These are phyloP conservation scores for Pogoniulus pusillus DNA, from an alignment of 2,797 vertebrate species.

Conservation along the genomic window DNA sequence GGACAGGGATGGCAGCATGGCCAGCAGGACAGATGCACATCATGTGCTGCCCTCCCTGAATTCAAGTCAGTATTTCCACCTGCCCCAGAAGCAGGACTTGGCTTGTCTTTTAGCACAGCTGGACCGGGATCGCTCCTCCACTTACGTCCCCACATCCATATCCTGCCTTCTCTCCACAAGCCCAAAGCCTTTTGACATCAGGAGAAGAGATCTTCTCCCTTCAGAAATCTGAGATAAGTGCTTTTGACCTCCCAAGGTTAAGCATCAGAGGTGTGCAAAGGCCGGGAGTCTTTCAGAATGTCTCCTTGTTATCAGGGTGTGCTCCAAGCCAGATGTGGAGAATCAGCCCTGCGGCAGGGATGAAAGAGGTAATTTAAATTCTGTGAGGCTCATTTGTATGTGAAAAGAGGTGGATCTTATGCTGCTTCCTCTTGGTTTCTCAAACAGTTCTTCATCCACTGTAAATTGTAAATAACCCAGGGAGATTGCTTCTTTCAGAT, in stretches of 20 bases:
- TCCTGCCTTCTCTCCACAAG: background rate
- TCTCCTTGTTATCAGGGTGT: background rate
- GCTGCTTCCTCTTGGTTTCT: constrained; percentile 44
- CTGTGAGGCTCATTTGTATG: constrained; percentile 49
- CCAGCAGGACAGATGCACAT: background rate
- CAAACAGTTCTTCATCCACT: constrained; percentile 31
- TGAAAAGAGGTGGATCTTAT: constrained; percentile 46
- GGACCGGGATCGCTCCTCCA: background rate
- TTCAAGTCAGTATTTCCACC: background rate
- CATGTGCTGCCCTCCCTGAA: background rate
- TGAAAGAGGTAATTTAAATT: constrained; percentile 48
- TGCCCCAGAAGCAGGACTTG: background rate
- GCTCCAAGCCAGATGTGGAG: constrained; percentile 48
- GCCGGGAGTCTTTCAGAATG: background rate
- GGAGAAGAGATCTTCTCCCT: background rate
- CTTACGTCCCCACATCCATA: background rate
- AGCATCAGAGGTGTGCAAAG: constrained; percentile 17
- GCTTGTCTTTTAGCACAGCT: background rate
- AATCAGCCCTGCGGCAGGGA: constrained; percentile 39
- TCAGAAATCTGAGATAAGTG: constrained; percentile 26
- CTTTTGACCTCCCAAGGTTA: constrained; percentile 52
- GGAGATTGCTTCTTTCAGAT: constrained; percentile 31
- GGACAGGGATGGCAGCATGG: background rate
- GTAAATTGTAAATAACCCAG: constrained; percentile 43
- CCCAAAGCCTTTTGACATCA: background rate